phyloP scores from a whole-genome alignment of 2,797 vertebrate genomes.

The Typhlichthys eigenmanni region DNA sequence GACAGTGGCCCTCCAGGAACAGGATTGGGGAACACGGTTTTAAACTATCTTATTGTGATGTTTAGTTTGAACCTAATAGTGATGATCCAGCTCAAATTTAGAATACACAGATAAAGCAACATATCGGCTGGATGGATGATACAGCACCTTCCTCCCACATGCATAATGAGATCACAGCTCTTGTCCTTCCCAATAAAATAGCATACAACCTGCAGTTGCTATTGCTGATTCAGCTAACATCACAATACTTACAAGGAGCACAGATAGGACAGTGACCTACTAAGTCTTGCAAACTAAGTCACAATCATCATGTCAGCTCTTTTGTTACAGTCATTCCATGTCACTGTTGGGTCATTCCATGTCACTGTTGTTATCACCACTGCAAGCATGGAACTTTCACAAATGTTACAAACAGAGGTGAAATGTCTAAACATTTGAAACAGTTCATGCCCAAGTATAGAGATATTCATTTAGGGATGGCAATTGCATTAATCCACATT shows the following conservation, averaged over 20 bases:
- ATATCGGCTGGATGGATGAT: too few species aligned
- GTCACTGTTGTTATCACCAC: slow-evolving; percentile 20
- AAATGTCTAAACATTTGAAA: slow-evolving; percentile 26
- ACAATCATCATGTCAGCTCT: slow-evolving; percentile 6
- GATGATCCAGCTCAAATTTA: background rate
- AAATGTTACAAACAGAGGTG: slow-evolving; percentile 7
- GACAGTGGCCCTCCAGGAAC: too few species aligned
- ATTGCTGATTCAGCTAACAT: slow-evolving; percentile 10
- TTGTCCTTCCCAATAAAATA: background rate
- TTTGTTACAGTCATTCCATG: slow-evolving; percentile 11
- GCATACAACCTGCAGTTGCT: background rate
- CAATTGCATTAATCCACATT: too few species aligned
- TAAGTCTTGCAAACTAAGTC: background rate
- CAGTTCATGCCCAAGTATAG: background rate
- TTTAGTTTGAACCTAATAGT: too few species aligned
- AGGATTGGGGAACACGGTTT: too few species aligned
- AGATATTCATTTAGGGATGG: background rate
- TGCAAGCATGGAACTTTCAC: slow-evolving; percentile 22
- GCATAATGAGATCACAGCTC: background rate
- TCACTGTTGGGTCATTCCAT: slow-evolving; percentile 11
- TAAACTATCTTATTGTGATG: too few species aligned
- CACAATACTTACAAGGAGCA: slow-evolving; percentile 6
- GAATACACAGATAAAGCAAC: background rate
- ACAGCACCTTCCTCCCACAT: too few species aligned
- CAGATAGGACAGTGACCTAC: background rate